Base-by-base conservation (phyloP, 2,797 vertebrate species). In the Pseudomugil gertrudae region DNA sequence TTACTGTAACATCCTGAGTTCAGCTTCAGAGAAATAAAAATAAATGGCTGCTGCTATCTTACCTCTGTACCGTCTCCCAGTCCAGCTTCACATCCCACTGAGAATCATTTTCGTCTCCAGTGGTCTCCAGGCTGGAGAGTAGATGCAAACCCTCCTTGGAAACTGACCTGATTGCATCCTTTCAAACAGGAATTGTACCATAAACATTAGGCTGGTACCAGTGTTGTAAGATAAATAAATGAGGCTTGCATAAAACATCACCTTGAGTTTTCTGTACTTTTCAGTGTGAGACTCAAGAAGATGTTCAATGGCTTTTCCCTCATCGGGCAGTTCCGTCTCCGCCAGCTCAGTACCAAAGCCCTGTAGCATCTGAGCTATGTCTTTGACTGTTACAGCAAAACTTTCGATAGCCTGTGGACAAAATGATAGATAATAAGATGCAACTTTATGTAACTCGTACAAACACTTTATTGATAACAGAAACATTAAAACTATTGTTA, bases 351-450 rank as follows among this genome's bases (percentile, higher is more conserved):
- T 97, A 48, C 97, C 97, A 57, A 99, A 99, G 27, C 94, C 91
- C 59, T 99, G 98, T 36, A 99, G 79, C 95, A 97, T 94, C 92
- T 99, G 98, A 13, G 98, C 98, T 5, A 96, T 96, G 66, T 98
- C 97, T 89, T 99, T 99, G 74, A 99, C 97, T 0, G 95, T 97
- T 17, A 99, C 93, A 0, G 97, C 97, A 92, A 98, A 99, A 66
- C 95, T 95, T 93, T 99, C 98, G 52, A 99, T 98, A 1, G 96
- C 98, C 98, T 99, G 91, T 2, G 68, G 72, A 3, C 13, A 35
- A 63, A 57, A 17, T 23, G 65, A 23, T 50, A 24, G 3, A 17
- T 15, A 32, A 36, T 14, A n/a, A 56, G 21, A 6, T 29, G 53
- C 43, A 62, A 36, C 61, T 61, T 61, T 8, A 40, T 35, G 5